phyloP scores from a whole-genome alignment of 2,797 vertebrate species.

The Octomys mimax region DNA sequence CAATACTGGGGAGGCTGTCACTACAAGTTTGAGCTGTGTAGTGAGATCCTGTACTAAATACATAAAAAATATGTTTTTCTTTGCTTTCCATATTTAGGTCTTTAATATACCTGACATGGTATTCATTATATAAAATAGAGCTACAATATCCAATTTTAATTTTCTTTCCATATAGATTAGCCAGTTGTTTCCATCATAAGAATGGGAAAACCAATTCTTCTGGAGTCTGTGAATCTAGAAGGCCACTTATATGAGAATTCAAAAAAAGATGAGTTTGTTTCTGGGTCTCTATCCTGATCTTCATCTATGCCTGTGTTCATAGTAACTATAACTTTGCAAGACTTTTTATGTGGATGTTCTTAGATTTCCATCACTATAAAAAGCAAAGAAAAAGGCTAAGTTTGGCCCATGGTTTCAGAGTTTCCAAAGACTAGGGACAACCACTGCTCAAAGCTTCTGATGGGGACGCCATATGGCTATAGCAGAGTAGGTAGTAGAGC shows the following conservation, averaged over 20 bases:
- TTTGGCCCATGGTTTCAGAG: not conserved
- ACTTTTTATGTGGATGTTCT: not conserved
- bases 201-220: not conserved
- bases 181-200: not conserved
- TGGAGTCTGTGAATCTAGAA: not conserved
- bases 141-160: not conserved
- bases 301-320: not conserved
- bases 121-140: not conserved
- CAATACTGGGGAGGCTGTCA: too few relatives aligned
- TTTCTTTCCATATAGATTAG: not conserved
- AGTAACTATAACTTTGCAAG: not conserved
- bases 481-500: not conserved
- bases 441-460: not conserved
- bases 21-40: too few relatives aligned
- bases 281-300: not conserved
- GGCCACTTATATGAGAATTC: not conserved
- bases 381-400: not conserved
- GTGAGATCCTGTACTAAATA: too few relatives aligned
- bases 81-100: not conserved
- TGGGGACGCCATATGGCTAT: not conserved
- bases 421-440: not conserved
- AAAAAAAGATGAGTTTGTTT: not conserved
- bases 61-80: not conserved
- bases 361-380: not conserved
- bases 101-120: constrained; percentile 13